Percentiles rank a stretch among this genome's conserved stretches.
phyloP scores from a whole-genome alignment of 2,113 vertebrate genomes.

The Microcebus murinus region DNA sequence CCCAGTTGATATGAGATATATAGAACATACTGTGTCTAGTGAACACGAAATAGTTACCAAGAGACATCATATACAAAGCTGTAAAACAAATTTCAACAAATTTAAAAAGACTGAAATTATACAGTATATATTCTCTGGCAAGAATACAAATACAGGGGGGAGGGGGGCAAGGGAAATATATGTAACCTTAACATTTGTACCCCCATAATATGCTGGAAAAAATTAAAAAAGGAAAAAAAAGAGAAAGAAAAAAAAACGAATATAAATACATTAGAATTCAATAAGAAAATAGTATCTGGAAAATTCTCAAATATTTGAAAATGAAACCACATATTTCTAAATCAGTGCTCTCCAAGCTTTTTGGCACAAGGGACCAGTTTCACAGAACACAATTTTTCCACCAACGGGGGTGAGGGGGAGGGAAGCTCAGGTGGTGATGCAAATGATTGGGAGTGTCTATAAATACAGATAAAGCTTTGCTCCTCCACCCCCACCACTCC shows the following conservation, averaged over 20 bases:
- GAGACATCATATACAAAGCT: not conserved
- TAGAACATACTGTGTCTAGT: not conserved
- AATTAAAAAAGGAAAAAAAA: no score
- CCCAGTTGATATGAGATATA: not conserved
- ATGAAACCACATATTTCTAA: not conserved
- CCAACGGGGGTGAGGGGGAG: no score
- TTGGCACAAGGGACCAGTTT: no score
- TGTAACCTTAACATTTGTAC: no score
- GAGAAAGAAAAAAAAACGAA: no score
- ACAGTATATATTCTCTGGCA: not conserved
- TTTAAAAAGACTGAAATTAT: not conserved
- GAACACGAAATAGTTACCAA: not conserved
- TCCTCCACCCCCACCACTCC: no score
- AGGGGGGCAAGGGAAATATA: no score
- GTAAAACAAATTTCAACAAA: not conserved
- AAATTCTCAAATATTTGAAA: conserved; percentile 20
- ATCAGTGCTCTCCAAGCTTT: not conserved
- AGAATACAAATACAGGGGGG: not conserved
- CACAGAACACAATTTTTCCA: no score
- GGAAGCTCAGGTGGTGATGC: no score
- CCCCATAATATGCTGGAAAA: no score
- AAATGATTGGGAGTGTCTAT: no score
- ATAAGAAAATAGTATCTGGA: not conserved
- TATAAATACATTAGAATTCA: not conserved
- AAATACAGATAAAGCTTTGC: no score